A percentile compares a stretch with the other conserved stretches of the same genome.
Evolutionary conservation across 2,888 invertebrate species (phyloP).

Genomic region (Bombylius discolor): DNA sequence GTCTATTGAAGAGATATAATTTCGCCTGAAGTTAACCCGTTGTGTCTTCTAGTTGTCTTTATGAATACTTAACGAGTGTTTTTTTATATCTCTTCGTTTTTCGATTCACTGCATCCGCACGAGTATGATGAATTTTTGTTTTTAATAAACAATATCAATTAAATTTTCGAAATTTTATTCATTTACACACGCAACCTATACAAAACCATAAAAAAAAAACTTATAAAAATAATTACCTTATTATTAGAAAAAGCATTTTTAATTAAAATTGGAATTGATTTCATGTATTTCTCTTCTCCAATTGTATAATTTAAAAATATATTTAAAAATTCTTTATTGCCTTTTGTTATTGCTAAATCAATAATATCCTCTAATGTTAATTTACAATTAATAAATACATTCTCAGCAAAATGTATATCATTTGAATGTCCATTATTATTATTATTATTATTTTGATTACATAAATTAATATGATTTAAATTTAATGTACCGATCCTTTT

Average conservation of each 20-base stretch:
- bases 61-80: too few relatives aligned
- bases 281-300: conserved; percentile 18
- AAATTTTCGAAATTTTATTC: too few relatives aligned
- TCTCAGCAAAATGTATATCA: conserved; percentile 10
- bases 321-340: conserved; percentile 24
- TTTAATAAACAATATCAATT: too few relatives aligned
- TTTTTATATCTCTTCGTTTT: too few relatives aligned
- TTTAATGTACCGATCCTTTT: conserved; percentile 24
- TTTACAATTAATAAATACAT: conserved; percentile 19
- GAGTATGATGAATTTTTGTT: too few relatives aligned
- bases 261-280: conserved; percentile 30
- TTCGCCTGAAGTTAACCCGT: too few relatives aligned
- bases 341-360: conserved; percentile 22
- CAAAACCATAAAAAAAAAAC: too few relatives aligned
- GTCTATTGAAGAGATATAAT: too few relatives aligned
- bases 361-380: conserved; percentile 28
- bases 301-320: conserved; percentile 30
- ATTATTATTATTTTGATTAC: conserved; percentile 13
- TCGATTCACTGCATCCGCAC: too few relatives aligned
- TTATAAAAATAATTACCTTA: conserved; percentile 17
- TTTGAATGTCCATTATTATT: conserved; percentile 6
- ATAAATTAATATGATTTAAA: conserved; percentile 25
- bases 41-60: too few relatives aligned
- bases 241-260: conserved; percentile 26
- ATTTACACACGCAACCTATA: too few relatives aligned